Evolutionary conservation across 1,140 invertebrate genomes (phyloP), one percentile per base, ranked within the genome.

Genomic region (Eufriesea mexicana): DNA sequence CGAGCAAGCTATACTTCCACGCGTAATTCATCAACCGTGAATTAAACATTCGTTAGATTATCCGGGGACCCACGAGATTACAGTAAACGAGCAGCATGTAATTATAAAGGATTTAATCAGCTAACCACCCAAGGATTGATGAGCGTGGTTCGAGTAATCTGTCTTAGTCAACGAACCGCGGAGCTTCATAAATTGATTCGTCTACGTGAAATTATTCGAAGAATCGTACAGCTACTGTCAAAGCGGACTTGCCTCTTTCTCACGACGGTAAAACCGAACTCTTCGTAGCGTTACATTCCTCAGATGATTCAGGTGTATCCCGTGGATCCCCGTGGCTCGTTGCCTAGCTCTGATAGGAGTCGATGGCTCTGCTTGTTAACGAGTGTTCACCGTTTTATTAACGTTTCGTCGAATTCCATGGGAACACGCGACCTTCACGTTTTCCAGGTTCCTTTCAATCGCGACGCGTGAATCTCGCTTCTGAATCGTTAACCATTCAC

Each of bases 231-330:
- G 78, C 77, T 84, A 84, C 83, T 84, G 83, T 84, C 71, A 77
- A 83, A 75, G 7, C 47, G 47, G 49, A 35, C 9, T 20, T 45
- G 12, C 16, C 2, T 66, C 66, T 72, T 49, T n/a, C 35, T 61
- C 23, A 18, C 16, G 10, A 55, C 49, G 25, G 81, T 72, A 66
- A 79, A 66, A 62, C 55, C 66, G 9, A 77, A 77, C 57, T 82
- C 35, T 35, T 35, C 35, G 72, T 67, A 87, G 84, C 62, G 68
- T 70, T 74, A 82, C 84, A 87, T 89, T 90, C 87, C 61, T 75
- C 20, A 54, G 77, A 90, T 89, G 80, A 85, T 79, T 84, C 78
- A 79, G 23, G 47, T 70, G 80, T 74, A 61, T 68, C 68, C 47
- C 57, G 18, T 61, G 18, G 61, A 62, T 62, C 66, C 73, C 66